Percentiles rank a stretch among this genome's conserved stretches.
Evolutionary conservation across 2,797 vertebrate genomes (phyloP).

Genomic region (Esox lucius): DNA sequence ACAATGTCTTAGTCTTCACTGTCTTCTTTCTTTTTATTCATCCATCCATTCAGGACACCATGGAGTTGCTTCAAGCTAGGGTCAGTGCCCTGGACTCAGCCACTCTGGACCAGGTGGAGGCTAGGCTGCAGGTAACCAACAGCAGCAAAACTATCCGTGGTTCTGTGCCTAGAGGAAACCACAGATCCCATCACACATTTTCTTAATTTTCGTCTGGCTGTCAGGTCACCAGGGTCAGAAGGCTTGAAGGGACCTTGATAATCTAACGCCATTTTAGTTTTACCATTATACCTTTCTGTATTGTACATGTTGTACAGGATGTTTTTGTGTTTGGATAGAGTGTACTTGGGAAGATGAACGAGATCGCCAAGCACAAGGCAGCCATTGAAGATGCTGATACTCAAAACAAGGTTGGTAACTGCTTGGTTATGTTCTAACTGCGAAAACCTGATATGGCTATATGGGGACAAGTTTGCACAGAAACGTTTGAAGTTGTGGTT

Average conservation of each 20-base stretch:
- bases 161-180: neutral
- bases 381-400: constrained; percentile 90
- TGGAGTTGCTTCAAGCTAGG: constrained; percentile 90
- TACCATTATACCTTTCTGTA: neutral
- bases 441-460: neutral
- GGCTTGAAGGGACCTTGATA: neutral
- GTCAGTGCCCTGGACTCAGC: constrained; percentile 86
- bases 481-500: neutral
- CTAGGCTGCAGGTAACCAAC: constrained; percentile 59
- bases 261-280: neutral
- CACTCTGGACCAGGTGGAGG: constrained; percentile 93
- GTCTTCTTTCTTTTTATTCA: neutral
- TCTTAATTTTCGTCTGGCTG: neutral
- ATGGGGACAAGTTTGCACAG: neutral
- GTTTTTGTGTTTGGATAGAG: constrained; percentile 70
- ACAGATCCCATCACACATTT: neutral
- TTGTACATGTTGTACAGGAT: neutral
- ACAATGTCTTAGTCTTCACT: neutral
- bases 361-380: constrained; percentile 91
- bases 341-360: constrained; percentile 93
- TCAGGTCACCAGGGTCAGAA: neutral
- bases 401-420: constrained; percentile 84
- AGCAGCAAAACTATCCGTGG: neutral
- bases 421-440: neutral
- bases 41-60: constrained; percentile 77